Conservation (phyloP, 2,888 invertebrate genomes). For the Drosophila antonietae region DNA sequence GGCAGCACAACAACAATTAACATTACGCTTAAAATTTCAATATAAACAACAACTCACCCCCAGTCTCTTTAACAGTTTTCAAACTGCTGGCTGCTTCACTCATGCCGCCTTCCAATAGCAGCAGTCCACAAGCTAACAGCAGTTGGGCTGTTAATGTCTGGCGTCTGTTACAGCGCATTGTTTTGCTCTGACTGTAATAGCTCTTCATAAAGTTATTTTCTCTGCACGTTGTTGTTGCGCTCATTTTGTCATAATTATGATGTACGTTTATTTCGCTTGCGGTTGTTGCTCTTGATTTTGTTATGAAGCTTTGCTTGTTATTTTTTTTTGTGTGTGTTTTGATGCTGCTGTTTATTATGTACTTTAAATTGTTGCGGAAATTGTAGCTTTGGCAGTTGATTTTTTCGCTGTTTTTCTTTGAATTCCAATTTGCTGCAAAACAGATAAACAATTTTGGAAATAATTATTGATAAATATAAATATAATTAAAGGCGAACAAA, state of each 20-base stretch:
- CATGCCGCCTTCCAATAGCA: slow-evolving; percentile 25
- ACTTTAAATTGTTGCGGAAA: slow-evolving; percentile 25
- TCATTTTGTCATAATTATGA: slow-evolving; percentile 75
- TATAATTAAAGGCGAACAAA: slow-evolving; percentile 23
- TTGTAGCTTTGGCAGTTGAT: slow-evolving; percentile 22
- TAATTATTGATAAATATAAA: slow-evolving; percentile 22
- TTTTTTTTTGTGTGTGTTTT: not conserved
- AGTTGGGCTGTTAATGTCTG: slow-evolving; percentile 30
- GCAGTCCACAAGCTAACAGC: slow-evolving; percentile 40
- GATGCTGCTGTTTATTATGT: slow-evolving; percentile 12
- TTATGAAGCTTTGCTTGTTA: slow-evolving; percentile 23
- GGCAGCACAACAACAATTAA: not conserved
- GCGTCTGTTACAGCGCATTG: slow-evolving; percentile 17
- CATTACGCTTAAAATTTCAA: not conserved
- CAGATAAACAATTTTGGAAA: slow-evolving; percentile 26
- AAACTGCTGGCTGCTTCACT: slow-evolving; percentile 16
- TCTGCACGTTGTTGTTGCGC: slow-evolving; percentile 29
- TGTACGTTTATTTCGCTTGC: slow-evolving; percentile 51
- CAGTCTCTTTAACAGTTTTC: slow-evolving; percentile 19
- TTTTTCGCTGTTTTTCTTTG: slow-evolving; percentile 6
- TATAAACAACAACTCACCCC: slow-evolving; percentile 35
- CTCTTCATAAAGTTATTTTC: slow-evolving; percentile 22
- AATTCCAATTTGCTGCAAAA: slow-evolving; percentile 50
- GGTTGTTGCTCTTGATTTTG: slow-evolving; percentile 43
- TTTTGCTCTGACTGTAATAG: slow-evolving; percentile 14